phyloP scores from a whole-genome alignment of 2,797 vertebrate species.

The Sebastes umbrosus region DNA sequence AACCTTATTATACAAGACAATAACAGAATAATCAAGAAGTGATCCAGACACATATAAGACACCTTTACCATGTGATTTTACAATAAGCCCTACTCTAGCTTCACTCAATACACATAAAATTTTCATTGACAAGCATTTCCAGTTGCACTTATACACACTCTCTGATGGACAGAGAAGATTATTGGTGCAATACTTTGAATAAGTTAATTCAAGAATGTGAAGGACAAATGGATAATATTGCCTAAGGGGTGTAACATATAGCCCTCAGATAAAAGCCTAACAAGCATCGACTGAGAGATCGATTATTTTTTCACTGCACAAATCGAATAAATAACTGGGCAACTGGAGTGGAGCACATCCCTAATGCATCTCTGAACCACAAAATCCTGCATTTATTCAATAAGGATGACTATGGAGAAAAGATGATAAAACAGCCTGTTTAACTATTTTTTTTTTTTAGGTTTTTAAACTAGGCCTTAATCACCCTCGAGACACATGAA shows the following conservation, averaged over 20 bases:
- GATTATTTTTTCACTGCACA: background rate
- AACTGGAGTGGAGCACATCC: background rate
- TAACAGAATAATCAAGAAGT: background rate
- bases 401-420: background rate
- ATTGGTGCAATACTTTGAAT: background rate
- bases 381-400: background rate
- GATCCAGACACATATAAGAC: background rate
- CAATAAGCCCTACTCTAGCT: background rate
- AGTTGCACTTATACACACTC: background rate
- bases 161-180: background rate
- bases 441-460: background rate
- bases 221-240: background rate
- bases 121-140: background rate
- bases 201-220: background rate
- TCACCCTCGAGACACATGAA: background rate
- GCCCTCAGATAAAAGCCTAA: background rate
- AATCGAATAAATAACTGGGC: background rate
- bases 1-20: background rate
- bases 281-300: background rate
- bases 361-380: background rate
- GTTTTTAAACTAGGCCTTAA: conserved; percentile 17
- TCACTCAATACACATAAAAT: background rate
- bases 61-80: background rate
- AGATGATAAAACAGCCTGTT: background rate
- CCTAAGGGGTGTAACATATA: background rate